Percentiles rank a stretch among this genome's conserved stretches.
These are phyloP conservation scores for Clunio marinus DNA, from an alignment of 2,888 invertebrate species.

Conservation along the genomic window DNA sequence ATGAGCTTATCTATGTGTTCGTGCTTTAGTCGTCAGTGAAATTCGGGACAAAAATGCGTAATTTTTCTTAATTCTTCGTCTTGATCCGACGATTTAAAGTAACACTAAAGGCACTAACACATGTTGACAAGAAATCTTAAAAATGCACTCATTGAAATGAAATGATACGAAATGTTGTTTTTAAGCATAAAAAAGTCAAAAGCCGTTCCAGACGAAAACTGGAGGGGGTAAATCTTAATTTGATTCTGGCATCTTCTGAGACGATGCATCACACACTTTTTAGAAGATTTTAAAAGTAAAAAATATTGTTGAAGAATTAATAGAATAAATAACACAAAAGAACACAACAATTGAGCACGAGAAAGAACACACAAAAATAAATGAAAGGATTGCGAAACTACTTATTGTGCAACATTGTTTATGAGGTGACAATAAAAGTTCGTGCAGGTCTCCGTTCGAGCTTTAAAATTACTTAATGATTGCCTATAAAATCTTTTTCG, in stretches of 20 bases:
- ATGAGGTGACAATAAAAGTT: too few relatives aligned
- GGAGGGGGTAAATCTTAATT: not conserved
- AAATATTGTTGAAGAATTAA: too few relatives aligned
- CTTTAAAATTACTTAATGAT: not conserved
- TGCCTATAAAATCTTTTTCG: conserved; percentile 31
- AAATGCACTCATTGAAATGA: conserved; percentile 30
- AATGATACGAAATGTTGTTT: conserved; percentile 7
- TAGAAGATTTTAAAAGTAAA: not conserved
- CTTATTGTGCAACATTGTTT: not conserved
- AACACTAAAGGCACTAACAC: too few relatives aligned
- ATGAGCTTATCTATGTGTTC: not conserved
- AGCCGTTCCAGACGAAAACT: conserved; percentile 11
- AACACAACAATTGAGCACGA: too few relatives aligned
- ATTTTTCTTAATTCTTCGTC: conserved; percentile 7
- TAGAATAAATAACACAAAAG: too few relatives aligned
- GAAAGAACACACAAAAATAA: too few relatives aligned
- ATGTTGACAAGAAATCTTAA: not conserved
- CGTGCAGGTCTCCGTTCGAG: too few relatives aligned
- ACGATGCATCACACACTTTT: conserved; percentile 18
- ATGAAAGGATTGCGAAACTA: conserved; percentile 19
- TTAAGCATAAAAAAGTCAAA: conserved; percentile 25
- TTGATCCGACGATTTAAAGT: too few relatives aligned
- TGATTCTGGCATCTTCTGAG: not conserved
- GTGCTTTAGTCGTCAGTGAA: not conserved
- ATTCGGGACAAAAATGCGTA: conserved; percentile 32